These are phyloP conservation scores for Loris lydekkerianus DNA, from an alignment of 2,797 vertebrate genomes.

Conservation along the genomic window DNA sequence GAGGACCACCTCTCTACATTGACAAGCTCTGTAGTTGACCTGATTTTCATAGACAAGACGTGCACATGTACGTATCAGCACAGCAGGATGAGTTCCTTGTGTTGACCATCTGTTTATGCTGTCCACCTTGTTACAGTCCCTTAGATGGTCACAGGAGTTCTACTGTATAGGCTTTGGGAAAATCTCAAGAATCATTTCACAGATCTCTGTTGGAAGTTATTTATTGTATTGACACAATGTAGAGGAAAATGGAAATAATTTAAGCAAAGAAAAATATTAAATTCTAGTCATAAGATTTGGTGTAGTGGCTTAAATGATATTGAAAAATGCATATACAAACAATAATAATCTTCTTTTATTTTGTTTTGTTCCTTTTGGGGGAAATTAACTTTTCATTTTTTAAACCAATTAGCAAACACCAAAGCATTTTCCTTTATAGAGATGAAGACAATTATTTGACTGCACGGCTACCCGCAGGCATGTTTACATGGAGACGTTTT, in stretches of 20 bases:
- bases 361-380: not conserved
- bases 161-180: not conserved
- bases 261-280: not conserved
- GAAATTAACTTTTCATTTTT: slow-evolving; percentile 5
- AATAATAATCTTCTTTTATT: not conserved
- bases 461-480: not conserved
- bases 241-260: not conserved
- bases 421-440: not conserved
- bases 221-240: not conserved
- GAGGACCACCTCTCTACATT: too few relatives aligned
- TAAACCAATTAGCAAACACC: not conserved
- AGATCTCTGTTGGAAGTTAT: slow-evolving; percentile 29
- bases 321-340: not conserved
- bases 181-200: not conserved
- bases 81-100: too few relatives aligned
- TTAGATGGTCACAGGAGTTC: too few relatives aligned
- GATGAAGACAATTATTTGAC: not conserved
- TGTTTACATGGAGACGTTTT: not conserved
- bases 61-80: too few relatives aligned
- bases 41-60: too few relatives aligned
- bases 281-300: not conserved
- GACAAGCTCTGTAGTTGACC: too few relatives aligned
- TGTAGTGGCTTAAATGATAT: not conserved
- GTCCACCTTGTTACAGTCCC: too few relatives aligned
- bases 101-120: too few relatives aligned